Percentiles rank a stretch among this genome's conserved stretches.
Evolutionary conservation across 1,140 invertebrate genomes (phyloP).

Genomic region (Elysia chlorotica): DNA sequence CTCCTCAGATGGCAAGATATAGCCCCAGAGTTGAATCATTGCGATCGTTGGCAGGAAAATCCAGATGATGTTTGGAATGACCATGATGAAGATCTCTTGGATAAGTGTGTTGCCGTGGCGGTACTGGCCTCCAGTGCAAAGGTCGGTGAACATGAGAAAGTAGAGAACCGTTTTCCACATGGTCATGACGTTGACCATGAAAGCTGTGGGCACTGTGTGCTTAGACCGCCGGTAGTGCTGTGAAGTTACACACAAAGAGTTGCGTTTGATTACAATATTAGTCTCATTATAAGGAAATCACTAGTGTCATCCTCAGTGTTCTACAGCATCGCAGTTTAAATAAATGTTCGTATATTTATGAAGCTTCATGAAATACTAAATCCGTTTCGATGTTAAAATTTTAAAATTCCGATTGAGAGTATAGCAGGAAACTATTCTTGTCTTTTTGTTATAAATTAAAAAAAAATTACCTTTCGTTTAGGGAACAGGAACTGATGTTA

Average conservation of each 20-base stretch:
- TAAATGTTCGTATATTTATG: too few relatives aligned
- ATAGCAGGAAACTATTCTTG: too few relatives aligned
- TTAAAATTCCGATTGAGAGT: too few relatives aligned
- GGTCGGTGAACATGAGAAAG: constrained; percentile 42
- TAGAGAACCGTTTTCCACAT: constrained; percentile 53
- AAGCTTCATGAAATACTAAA: too few relatives aligned
- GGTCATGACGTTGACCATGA: constrained; percentile 48
- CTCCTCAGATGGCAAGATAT: too few relatives aligned
- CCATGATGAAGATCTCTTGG: constrained; percentile 28
- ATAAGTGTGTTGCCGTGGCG: constrained; percentile 29
- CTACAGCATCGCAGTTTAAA: too few relatives aligned
- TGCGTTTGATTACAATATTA: not conserved
- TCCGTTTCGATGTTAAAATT: too few relatives aligned
- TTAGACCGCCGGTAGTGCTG: constrained; percentile 35
- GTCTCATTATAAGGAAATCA: too few relatives aligned
- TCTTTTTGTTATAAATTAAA: too few relatives aligned
- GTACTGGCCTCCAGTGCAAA: constrained; percentile 34
- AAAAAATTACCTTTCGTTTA: too few relatives aligned
- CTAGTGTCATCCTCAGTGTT: too few relatives aligned
- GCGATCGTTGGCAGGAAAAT: not conserved
- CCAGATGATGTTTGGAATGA: constrained; percentile 17
- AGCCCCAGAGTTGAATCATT: constrained; percentile 33
- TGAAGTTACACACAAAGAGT: not conserved
- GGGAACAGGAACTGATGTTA: too few relatives aligned
- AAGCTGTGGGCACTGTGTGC: constrained; percentile 35